Evolutionary conservation across 1,140 invertebrate species (phyloP).

Genomic region (Pseudomyrmex concolor): DNA sequence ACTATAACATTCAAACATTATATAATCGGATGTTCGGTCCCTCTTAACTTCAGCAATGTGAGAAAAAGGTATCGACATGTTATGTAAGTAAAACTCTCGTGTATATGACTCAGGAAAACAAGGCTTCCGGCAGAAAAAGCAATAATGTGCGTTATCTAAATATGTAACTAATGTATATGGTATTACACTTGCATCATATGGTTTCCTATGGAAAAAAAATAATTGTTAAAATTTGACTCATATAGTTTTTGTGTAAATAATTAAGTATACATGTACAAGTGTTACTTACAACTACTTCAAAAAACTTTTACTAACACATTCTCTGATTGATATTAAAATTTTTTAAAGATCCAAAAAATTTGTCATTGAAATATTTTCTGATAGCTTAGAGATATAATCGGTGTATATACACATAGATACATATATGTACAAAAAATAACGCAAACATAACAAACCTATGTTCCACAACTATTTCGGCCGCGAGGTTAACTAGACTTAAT

Average conservation of each 20-base stretch:
- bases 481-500: slow-evolving; percentile 76
- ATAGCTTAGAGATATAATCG: too few relatives aligned
- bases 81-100: too few relatives aligned
- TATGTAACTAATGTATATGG: slow-evolving; percentile 87
- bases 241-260: slow-evolving; percentile 19
- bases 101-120: slow-evolving; percentile 84
- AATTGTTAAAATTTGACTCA: slow-evolving; percentile 41
- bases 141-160: slow-evolving; percentile 87
- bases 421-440: slow-evolving; percentile 6
- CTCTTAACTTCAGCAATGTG: slow-evolving; percentile 57
- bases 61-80: too few relatives aligned
- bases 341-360: too few relatives aligned
- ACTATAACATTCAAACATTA: slow-evolving; percentile 87
- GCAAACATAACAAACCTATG: slow-evolving; percentile 78
- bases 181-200: slow-evolving; percentile 86
- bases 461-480: slow-evolving; percentile 75
- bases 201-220: slow-evolving; percentile 79
- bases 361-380: too few relatives aligned
- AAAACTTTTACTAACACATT: too few relatives aligned
- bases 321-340: too few relatives aligned
- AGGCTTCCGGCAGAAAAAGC: slow-evolving; percentile 87
- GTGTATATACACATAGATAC: too few relatives aligned
- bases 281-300: too few relatives aligned
- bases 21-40: slow-evolving; percentile 77
- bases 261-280: neutral